Base-by-base conservation (phyloP, 2,113 vertebrate genomes). In the Neoarius graeffei region DNA sequence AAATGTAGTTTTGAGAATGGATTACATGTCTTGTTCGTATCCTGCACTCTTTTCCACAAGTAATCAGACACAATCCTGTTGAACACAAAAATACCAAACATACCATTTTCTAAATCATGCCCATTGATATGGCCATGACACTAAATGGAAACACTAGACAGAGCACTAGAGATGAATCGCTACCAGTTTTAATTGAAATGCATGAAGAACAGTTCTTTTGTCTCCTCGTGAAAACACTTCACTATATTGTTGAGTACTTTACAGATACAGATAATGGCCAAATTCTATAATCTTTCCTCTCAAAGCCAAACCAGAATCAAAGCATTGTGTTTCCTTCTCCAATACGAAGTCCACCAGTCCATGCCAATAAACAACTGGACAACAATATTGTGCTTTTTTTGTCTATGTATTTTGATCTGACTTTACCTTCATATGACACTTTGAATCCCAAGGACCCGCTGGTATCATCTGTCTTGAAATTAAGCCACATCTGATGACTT, bases 401-500 rank as follows among this genome's bases (percentile, higher is more conserved):
- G 60, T 50, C n/a, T 59, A 8, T 30, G 10, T 15, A 27, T 52
- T 66, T 73, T 10, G 35, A 42, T 84, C 4, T 48, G 9, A 67
- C 88, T 91, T 35, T 96, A 99, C 98, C 98, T 97, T 99, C 97
- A 0, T 96, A 99, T 0, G 97, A 96, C 30, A 98, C 98, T 92
- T 99, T 99, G 95, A 99, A 99, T 88, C 98, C 98, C 88, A 97
- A 91, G 54, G 97, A 96, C 88, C 99, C 98, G 85, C 97, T 98
- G 69, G 97, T 98, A 85, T 98, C 95, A 60, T 99, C 98, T 0
- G 98, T 99, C 95, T 98, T 98, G 94, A 99, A 99, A 89, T 99
- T 98, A 48, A 99, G 97, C 98, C 98, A 99, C 98, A 99, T 99
- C 94, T 99, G 98, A 91, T 99, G 97, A 91, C 97, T 97, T 67